phyloP scores from a whole-genome alignment of 2,888 invertebrate genomes.

The Tineola bisselliella region DNA sequence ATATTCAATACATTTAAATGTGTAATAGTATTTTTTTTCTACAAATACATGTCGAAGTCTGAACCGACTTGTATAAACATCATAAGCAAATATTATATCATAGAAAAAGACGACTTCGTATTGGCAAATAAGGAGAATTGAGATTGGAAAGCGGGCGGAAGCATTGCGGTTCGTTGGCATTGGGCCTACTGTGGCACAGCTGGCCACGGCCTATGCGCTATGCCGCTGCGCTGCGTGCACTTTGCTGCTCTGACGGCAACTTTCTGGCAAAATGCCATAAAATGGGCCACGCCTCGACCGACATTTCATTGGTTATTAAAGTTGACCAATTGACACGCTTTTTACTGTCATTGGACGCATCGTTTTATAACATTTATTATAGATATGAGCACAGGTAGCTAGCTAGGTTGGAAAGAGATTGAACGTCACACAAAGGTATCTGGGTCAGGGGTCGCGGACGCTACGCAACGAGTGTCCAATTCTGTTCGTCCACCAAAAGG shows the following conservation, averaged over 20 bases:
- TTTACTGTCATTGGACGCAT: slow-evolving; percentile 47
- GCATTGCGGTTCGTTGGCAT: background rate
- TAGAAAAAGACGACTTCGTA: background rate
- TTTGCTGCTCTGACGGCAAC: slow-evolving; percentile 30
- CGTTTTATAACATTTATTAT: slow-evolving; percentile 3
- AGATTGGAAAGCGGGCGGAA: background rate
- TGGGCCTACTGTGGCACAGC: slow-evolving; percentile 1
- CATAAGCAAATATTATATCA: background rate
- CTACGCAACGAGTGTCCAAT: background rate
- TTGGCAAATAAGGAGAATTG: slow-evolving; percentile 2
- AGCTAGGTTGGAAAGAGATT: background rate
- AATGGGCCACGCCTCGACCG: slow-evolving; percentile 56
- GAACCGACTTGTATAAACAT: background rate
- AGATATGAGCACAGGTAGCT: background rate
- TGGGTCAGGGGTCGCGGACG: background rate
- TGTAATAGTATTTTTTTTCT: no score
- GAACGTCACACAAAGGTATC: slow-evolving; percentile 7
- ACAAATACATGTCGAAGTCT: background rate
- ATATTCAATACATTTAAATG: no score
- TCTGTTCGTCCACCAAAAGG: background rate
- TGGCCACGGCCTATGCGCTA: background rate
- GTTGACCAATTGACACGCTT: slow-evolving; percentile 64
- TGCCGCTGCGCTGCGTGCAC: slow-evolving; percentile 23
- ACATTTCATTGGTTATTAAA: slow-evolving; percentile 61
- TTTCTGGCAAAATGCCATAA: slow-evolving; percentile 54